Conservation (phyloP, 2,888 invertebrate species). For the Hemicrepidius hirtus region DNA sequence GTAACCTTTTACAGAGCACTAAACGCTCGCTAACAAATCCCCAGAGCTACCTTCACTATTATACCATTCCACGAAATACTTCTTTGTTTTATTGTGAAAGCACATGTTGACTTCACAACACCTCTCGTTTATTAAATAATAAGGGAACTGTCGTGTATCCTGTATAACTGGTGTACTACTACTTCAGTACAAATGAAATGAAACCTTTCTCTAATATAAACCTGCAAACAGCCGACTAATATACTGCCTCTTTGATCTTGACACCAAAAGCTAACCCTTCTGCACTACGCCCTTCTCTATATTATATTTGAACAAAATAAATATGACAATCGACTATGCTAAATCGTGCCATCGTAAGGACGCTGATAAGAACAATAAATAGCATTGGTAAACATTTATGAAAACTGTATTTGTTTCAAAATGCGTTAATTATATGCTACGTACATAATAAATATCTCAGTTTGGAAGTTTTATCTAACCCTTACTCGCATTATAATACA, state of each 20-base stretch:
- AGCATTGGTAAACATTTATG: too few relatives aligned
- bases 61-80: conserved; percentile 26
- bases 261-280: not conserved
- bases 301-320: too few relatives aligned
- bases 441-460: too few relatives aligned
- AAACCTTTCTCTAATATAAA: not conserved
- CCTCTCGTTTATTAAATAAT: conserved; percentile 13
- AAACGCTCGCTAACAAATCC: conserved; percentile 39
- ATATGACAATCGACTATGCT: too few relatives aligned
- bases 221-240: not conserved
- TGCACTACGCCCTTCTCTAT: too few relatives aligned
- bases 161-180: not conserved
- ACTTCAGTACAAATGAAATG: not conserved
- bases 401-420: not conserved
- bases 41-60: conserved; percentile 33
- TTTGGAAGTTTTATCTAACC: not conserved
- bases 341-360: too few relatives aligned
- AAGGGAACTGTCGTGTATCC: not conserved
- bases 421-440: not conserved
- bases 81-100: conserved; percentile 32
- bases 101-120: conserved; percentile 16
- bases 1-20: conserved; percentile 29
- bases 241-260: conserved; percentile 4
- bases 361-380: too few relatives aligned
- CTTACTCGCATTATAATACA: not conserved